Conservation (phyloP, 2,888 invertebrate species). For the Eubasilissa splendida region DNA sequence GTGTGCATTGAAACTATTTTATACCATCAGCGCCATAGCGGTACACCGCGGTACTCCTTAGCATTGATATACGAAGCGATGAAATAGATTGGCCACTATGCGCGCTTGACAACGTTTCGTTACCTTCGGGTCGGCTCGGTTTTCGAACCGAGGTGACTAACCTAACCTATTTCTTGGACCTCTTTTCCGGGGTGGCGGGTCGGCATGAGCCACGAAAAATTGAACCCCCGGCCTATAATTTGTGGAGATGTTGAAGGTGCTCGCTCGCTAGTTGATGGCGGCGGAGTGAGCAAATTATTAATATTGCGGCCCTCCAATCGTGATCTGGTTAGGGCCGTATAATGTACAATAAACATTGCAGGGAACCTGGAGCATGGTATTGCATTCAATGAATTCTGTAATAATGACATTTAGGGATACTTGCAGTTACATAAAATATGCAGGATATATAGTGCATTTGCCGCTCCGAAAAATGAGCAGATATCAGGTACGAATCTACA, state of each 20-base stretch:
- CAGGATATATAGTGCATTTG: too few species aligned
- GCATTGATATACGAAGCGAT: not conserved
- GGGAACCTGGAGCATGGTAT: too few species aligned
- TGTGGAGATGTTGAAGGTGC: not conserved
- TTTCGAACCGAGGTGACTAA: slow-evolving; percentile 67
- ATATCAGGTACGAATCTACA: too few species aligned
- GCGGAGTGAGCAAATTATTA: not conserved
- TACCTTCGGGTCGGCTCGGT: slow-evolving; percentile 49
- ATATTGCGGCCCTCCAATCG: not conserved
- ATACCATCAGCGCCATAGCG: slow-evolving; percentile 27
- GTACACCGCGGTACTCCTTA: not conserved
- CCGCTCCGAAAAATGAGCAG: too few species aligned
- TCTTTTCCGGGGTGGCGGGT: slow-evolving; percentile 70
- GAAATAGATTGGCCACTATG: not conserved
- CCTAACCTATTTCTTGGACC: slow-evolving; percentile 73
- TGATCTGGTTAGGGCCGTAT: slow-evolving; percentile 19
- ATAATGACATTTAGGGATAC: too few species aligned
- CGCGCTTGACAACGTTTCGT: not conserved
- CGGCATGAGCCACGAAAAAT: slow-evolving; percentile 71
- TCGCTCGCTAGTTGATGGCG: not conserved
- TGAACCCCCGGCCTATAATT: slow-evolving; percentile 66
- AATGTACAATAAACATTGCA: not conserved
- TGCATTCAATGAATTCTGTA: too few species aligned
- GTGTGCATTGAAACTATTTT: slow-evolving; percentile 9
- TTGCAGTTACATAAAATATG: too few species aligned